phyloP scores from a whole-genome alignment of 1,140 invertebrate genomes.

The Drosophila parvula region DNA sequence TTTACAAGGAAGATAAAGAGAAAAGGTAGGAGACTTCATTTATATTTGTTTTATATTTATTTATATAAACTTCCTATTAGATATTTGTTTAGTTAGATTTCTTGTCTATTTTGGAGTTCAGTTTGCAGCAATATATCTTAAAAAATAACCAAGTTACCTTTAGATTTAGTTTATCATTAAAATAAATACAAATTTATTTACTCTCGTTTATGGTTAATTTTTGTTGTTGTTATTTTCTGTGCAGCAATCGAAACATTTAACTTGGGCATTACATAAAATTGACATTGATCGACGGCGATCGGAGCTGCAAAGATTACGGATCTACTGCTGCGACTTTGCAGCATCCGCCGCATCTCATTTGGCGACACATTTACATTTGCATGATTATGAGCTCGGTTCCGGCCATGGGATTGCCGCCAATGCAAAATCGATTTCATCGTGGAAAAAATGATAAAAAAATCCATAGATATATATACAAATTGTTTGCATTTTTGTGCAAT shows the following conservation, averaged over 20 bases:
- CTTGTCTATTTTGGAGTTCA: background rate
- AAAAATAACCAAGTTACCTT: background rate
- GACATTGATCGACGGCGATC: conserved; percentile 28
- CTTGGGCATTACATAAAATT: conserved; percentile 45
- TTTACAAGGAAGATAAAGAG: no score
- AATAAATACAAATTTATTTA: background rate
- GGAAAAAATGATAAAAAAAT: background rate
- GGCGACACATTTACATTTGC: conserved; percentile 72
- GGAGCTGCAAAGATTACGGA: conserved; percentile 24
- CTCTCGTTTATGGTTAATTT: background rate
- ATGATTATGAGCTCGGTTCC: conserved; percentile 76
- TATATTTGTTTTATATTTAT: background rate
- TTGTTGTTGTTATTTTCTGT: background rate
- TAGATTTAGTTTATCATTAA: background rate
- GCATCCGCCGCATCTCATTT: conserved; percentile 69
- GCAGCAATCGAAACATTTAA: conserved; percentile 23
- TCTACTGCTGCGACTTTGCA: conserved; percentile 3
- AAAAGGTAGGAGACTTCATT: no score
- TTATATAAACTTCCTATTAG: background rate
- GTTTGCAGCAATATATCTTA: background rate
- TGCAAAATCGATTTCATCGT: conserved; percentile 31
- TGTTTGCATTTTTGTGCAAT: conserved; percentile 59
- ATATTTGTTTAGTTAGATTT: background rate
- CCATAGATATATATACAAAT: conserved; percentile 21
- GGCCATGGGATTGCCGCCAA: conserved; percentile 27